Conservation (phyloP, 2,888 invertebrate genomes). For the Cheilosia variabilis region DNA sequence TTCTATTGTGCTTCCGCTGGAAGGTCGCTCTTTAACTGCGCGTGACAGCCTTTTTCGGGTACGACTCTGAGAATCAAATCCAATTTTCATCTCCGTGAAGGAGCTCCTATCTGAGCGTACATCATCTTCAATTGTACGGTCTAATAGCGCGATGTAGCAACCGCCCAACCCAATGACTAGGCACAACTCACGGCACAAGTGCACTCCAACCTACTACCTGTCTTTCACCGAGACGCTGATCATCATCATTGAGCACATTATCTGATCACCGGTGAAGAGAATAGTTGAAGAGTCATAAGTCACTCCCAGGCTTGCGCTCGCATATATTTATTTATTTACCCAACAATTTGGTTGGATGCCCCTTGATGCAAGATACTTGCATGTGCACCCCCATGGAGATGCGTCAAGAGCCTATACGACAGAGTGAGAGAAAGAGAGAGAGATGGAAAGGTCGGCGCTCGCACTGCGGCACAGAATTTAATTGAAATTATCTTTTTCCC, state of each 20-base stretch:
- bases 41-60: too few relatives aligned
- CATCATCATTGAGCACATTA: slow-evolving; percentile 67
- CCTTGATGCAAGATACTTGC: slow-evolving; percentile 50
- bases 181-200: slow-evolving; percentile 47
- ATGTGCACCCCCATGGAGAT: slow-evolving; percentile 60
- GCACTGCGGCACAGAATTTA: slow-evolving; percentile 39
- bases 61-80: not conserved
- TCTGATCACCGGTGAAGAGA: slow-evolving; percentile 64
- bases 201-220: slow-evolving; percentile 70
- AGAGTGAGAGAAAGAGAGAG: too few relatives aligned
- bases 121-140: slow-evolving; percentile 36
- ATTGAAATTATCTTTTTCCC: slow-evolving; percentile 52
- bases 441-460: not conserved
- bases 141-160: slow-evolving; percentile 14
- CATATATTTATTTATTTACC: slow-evolving; percentile 57
- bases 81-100: not conserved
- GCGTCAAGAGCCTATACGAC: slow-evolving; percentile 4
- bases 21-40: too few relatives aligned
- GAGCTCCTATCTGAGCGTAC: not conserved
- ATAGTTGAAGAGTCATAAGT: slow-evolving; percentile 72
- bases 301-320: slow-evolving; percentile 58
- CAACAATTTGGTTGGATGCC: slow-evolving; percentile 61
- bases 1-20: too few relatives aligned
- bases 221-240: slow-evolving; percentile 67
- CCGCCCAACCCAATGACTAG: slow-evolving; percentile 64